phyloP scores from a whole-genome alignment of 2,797 vertebrate genomes.

The Cygnus olor region DNA sequence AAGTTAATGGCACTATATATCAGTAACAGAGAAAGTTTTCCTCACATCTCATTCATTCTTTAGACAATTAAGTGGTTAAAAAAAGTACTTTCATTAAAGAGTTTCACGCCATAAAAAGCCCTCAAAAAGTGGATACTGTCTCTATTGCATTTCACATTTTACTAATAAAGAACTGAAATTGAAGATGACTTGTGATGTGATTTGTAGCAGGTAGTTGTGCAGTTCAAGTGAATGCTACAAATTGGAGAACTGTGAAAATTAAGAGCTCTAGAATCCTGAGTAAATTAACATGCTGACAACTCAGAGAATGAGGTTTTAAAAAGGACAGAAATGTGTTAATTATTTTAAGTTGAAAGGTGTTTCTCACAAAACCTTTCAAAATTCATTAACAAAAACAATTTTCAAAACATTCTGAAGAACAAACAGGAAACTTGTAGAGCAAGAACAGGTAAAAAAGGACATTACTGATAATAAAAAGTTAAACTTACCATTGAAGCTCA shows the following conservation, averaged over 20 bases:
- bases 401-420: neutral
- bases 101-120: neutral
- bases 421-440: neutral
- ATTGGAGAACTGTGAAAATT: neutral
- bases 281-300: neutral
- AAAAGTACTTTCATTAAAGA: neutral
- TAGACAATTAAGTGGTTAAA: neutral
- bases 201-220: neutral
- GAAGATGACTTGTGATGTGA: neutral
- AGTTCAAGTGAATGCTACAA: neutral
- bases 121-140: neutral
- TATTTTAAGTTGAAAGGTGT: neutral
- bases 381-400: neutral
- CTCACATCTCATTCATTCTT: neutral
- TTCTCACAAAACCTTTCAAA: neutral
- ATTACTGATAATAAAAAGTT: neutral
- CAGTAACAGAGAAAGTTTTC: neutral
- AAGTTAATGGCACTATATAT: neutral
- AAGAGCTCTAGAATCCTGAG: neutral
- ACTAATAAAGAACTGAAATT: neutral
- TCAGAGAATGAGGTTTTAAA: neutral
- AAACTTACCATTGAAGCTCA: slow-evolving; percentile 53
- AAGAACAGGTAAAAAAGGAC: neutral
- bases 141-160: neutral
- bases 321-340: neutral